Evolutionary conservation across 2,113 vertebrate genomes (phyloP).

Genomic region (Nerophis ophidion): DNA sequence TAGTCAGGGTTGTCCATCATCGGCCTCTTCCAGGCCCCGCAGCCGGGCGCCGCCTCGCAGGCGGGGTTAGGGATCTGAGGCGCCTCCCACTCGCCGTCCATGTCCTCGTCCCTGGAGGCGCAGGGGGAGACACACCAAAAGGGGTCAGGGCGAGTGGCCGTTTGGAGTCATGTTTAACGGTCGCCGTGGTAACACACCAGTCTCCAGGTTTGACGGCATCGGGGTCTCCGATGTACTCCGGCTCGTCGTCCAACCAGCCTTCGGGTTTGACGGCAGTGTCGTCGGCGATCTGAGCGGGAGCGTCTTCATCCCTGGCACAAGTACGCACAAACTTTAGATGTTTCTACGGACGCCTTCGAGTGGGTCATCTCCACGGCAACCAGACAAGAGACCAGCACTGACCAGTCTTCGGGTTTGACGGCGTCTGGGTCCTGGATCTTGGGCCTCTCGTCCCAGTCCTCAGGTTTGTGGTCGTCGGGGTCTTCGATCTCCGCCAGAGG

Average conservation of each 20-base stretch:
- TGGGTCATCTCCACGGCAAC: no score
- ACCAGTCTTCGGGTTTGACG: constrained; percentile 95
- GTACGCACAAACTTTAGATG: background rate
- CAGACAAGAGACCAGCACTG: constrained; percentile 27
- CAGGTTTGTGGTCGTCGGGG: constrained; percentile 90
- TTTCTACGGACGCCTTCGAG: no score
- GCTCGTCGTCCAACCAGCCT: constrained; percentile 94
- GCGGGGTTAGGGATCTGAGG: constrained; percentile 91
- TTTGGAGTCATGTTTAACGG: background rate
- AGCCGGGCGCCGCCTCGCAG: constrained; percentile 88
- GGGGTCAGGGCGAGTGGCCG: background rate
- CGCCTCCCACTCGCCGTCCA: constrained; percentile 98
- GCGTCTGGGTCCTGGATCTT: constrained; percentile 94
- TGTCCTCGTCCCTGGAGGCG: constrained; percentile 89
- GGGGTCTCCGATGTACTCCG: constrained; percentile 88
- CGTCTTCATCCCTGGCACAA: constrained; percentile 88
- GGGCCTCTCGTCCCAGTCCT: constrained; percentile 97
- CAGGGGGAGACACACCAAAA: background rate
- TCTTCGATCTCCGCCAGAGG: constrained; percentile 92
- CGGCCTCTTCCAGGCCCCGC: constrained; percentile 87
- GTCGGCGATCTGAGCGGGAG: constrained; percentile 87
- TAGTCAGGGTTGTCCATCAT: constrained; percentile 92
- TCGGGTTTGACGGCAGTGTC: constrained; percentile 90
- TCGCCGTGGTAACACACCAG: constrained; percentile 70
- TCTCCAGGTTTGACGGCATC: constrained; percentile 93